phyloP scores from a whole-genome alignment of 1,140 invertebrate species.

The Oreohelix idahoensis region DNA sequence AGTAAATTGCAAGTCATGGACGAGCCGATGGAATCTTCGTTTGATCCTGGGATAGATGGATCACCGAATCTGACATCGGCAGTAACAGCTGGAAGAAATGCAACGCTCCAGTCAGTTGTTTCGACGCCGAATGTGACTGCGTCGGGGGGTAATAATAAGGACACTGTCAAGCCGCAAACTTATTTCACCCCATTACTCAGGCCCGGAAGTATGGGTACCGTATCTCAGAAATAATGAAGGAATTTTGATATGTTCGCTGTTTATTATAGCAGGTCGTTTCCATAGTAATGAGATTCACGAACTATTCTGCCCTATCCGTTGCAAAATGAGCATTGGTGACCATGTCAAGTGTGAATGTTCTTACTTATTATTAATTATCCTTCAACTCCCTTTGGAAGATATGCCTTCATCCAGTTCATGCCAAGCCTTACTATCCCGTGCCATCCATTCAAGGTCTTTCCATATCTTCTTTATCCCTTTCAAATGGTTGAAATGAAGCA shows the following conservation, averaged over 20 bases:
- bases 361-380: too few relatives aligned
- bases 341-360: too few relatives aligned
- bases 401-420: too few relatives aligned
- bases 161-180: conserved; percentile 33
- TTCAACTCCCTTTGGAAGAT: too few relatives aligned
- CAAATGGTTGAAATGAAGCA: too few relatives aligned
- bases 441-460: too few relatives aligned
- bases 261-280: too few relatives aligned
- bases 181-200: conserved; percentile 48
- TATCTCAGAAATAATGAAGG: not conserved
- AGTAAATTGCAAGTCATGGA: conserved; percentile 43
- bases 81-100: conserved; percentile 18
- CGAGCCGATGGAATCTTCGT: conserved; percentile 57
- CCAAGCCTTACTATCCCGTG: too few relatives aligned
- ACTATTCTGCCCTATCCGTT: too few relatives aligned
- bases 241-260: not conserved
- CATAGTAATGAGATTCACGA: too few relatives aligned
- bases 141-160: conserved; percentile 34
- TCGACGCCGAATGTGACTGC: not conserved
- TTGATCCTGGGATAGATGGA: conserved; percentile 44
- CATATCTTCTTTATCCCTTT: too few relatives aligned
- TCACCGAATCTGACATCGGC: conserved; percentile 43
- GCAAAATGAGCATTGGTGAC: too few relatives aligned
- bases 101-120: not conserved
- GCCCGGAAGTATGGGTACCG: conserved; percentile 63